These are phyloP conservation scores for Drosophila pseudoananassae DNA, from an alignment of 1,140 invertebrate species.

Conservation along the genomic window DNA sequence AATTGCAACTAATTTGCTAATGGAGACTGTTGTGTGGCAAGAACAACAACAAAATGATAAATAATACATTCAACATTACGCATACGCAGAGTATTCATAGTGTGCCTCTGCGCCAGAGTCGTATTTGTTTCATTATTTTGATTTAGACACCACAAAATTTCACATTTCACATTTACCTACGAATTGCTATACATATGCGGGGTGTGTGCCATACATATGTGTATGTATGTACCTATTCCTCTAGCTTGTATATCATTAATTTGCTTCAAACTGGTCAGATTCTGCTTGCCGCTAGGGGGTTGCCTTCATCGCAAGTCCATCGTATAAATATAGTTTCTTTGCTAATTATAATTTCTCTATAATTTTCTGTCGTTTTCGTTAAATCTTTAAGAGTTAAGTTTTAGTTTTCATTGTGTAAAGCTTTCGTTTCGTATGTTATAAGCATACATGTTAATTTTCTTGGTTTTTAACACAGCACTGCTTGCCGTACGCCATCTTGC, in stretches of 20 bases:
- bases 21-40: conserved; percentile 21
- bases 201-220: not conserved
- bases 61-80: conserved; percentile 22
- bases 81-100: conserved; percentile 23
- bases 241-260: not conserved
- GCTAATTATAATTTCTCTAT: conserved; percentile 21
- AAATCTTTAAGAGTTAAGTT: conserved; percentile 25
- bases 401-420: conserved; percentile 51
- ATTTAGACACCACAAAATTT: conserved; percentile 36
- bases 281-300: no score
- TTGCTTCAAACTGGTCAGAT: not conserved
- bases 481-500: not conserved
- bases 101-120: not conserved
- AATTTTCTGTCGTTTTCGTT: not conserved
- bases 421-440: conserved; percentile 37
- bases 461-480: not conserved
- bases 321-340: conserved; percentile 39
- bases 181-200: conserved; percentile 4
- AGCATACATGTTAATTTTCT: conserved; percentile 2
- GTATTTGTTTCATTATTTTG: conserved; percentile 30
- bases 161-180: conserved; percentile 25
- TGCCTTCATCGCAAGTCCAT: no score
- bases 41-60: conserved; percentile 12
- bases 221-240: not conserved
- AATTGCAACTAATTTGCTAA: conserved; percentile 35